Conservation (phyloP, 2,113 vertebrate genomes). For the Caracal caracal region DNA sequence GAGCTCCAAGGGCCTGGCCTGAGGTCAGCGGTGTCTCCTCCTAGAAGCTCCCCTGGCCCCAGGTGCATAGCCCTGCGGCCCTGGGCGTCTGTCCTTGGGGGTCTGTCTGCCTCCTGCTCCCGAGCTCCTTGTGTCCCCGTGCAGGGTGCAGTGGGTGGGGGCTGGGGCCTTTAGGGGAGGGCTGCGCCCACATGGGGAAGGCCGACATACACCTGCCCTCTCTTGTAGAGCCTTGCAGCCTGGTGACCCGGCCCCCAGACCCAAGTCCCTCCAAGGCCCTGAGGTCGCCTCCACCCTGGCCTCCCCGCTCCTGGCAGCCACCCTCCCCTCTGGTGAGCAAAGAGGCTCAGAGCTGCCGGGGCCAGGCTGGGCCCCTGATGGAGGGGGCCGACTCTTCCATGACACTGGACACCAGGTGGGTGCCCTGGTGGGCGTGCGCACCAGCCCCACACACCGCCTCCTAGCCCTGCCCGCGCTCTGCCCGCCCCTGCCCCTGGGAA, state of each 20-base stretch:
- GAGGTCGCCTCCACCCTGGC: not conserved
- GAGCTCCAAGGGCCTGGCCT: not conserved
- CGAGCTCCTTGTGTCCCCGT: accelerated
- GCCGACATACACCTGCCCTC: accelerated
- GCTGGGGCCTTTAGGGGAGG: accelerated
- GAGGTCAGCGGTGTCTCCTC: not conserved
- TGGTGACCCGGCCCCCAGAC: not conserved
- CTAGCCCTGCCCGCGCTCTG: not conserved
- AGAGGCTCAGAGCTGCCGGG: not conserved
- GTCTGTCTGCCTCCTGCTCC: accelerated
- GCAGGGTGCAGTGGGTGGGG: accelerated
- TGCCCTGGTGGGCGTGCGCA: accelerated
- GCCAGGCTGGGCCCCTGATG: not conserved
- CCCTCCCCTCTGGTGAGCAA: not conserved
- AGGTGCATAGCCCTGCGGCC: accelerated
- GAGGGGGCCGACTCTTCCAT: not conserved
- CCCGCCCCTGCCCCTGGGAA: accelerated
- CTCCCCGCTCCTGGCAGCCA: not conserved
- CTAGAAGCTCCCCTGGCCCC: not conserved
- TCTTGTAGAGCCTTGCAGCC: not conserved
- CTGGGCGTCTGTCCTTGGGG: accelerated
- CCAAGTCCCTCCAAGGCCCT: not conserved
- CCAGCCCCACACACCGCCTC: accelerated
- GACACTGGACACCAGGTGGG: not conserved
- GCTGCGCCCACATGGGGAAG: accelerated